Percentiles rank a stretch among this genome's conserved stretches.
phyloP scores from a whole-genome alignment of 1,140 invertebrate genomes.

The Thereuonema tuberculata region DNA sequence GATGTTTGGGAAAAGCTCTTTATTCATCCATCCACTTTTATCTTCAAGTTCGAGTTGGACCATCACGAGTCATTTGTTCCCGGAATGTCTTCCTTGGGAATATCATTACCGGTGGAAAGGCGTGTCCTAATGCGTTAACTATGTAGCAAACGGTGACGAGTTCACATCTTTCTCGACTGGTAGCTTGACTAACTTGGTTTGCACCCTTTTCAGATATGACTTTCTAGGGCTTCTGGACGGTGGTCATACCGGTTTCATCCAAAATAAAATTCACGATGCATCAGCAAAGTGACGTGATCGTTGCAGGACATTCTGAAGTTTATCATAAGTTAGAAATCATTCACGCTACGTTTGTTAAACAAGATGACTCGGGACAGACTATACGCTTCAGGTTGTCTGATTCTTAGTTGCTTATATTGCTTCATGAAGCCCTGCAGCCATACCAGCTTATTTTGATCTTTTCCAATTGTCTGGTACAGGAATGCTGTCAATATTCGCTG shows the following conservation, averaged over 20 bases:
- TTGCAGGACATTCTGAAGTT: background rate
- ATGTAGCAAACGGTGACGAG: background rate
- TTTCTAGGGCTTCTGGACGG: background rate
- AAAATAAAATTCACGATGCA: constrained; percentile 16
- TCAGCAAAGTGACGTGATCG: constrained; percentile 2
- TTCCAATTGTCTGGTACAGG: constrained; percentile 25
- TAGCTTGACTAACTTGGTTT: constrained; percentile 2
- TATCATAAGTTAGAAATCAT: constrained; percentile 10
- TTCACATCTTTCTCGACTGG: background rate
- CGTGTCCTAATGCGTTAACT: background rate
- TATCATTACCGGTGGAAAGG: background rate
- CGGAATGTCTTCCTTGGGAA: background rate
- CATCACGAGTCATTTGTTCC: background rate
- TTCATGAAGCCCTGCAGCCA: constrained; percentile 35
- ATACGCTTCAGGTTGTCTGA: constrained; percentile 31
- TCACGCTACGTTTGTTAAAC: constrained; percentile 8
- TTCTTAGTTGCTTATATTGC: constrained; percentile 27
- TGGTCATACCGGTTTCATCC: constrained; percentile 3
- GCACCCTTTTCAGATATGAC: constrained; percentile 10
- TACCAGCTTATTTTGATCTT: constrained; percentile 26
- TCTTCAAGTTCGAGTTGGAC: constrained; percentile 14
- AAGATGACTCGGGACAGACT: constrained; percentile 20
- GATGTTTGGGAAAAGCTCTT: background rate
- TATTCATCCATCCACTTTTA: constrained; percentile 23
- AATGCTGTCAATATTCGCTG: constrained; percentile 23